Evolutionary conservation across 2,888 invertebrate genomes (phyloP).

Genomic region (Digitonthophagus gazella): DNA sequence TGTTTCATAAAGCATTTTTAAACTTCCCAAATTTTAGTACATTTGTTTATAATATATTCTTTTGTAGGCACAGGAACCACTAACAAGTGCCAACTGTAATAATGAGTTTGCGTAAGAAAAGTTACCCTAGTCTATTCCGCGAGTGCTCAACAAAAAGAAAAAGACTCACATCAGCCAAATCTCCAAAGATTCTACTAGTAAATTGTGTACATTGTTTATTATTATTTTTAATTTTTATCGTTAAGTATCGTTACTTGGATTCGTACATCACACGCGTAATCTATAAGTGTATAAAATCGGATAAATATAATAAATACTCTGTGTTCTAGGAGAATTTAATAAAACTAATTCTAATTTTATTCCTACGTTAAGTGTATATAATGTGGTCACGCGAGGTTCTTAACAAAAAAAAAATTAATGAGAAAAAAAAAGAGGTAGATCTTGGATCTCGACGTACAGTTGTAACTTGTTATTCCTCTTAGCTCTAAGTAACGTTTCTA

Average conservation of each 20-base stretch:
- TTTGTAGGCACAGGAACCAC: conserved; percentile 79
- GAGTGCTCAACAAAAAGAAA: conserved; percentile 2
- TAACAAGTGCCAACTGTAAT: conserved; percentile 76
- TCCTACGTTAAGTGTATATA: not conserved
- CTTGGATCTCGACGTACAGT: not conserved
- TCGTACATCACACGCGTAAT: conserved; percentile 11
- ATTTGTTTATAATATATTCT: conserved; percentile 42
- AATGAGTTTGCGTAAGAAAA: conserved; percentile 70
- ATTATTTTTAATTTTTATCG: not conserved
- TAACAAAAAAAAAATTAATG: not conserved
- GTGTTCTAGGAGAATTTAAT: conserved; percentile 5
- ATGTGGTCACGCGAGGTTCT: not conserved
- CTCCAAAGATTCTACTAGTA: conserved; percentile 13
- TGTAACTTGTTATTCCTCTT: conserved; percentile 16
- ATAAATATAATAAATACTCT: conserved; percentile 9
- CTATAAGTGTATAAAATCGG: conserved; percentile 5
- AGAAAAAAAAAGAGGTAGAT: not conserved
- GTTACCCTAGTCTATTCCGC: conserved; percentile 11
- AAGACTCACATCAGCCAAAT: conserved; percentile 10
- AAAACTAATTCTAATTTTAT: conserved; percentile 1
- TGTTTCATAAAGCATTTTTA: too few species aligned
- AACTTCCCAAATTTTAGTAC: too few species aligned
- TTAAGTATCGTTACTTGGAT: not conserved
- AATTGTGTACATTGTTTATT: conserved; percentile 15
- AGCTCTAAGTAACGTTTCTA: conserved; percentile 14